Evolutionary conservation across 2,888 invertebrate species (phyloP), one percentile per base, ranked within the genome.

Genomic region (Lepas anatifera): DNA sequence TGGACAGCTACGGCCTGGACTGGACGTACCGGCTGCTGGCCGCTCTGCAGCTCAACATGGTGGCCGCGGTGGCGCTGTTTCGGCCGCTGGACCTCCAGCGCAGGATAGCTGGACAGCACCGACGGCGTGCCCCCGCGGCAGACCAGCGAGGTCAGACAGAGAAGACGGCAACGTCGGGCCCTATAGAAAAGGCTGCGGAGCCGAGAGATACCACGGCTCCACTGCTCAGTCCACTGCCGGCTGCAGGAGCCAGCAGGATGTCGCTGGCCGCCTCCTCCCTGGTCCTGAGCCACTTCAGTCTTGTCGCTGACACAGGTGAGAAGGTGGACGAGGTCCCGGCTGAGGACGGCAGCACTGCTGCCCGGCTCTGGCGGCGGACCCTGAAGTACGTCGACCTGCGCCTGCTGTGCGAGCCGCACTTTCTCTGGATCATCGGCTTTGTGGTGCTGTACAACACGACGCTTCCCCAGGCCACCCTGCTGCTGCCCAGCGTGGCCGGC

Each of bases 11-110:
- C 48, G 48, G 48, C 7, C 48, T 48, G 8, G 48, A n/a, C 48
- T 48, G 48, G 48, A 48, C 48, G 25, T 48, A 48, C 48, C 48
- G 48, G 48, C 48, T 48, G 48, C 48, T 48, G 48, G 48, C n/a
- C 48, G 48, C 48, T 0, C 25, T 25, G 3, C 48, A 48, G 48
- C 48, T 48, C 48, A 48, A 48, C 48, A 48, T 48, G 48, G 18
- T 48, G 18, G 48, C 48, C 25, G 48, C 48, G 25, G 48, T 25
- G 25, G 48, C 48, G 25, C 48, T 48, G 48, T 48, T 18, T 25
- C 48, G 48, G 25, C 48, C 48, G 1, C 48, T 48, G 6, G 48
- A n/a, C 25, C 48, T 48, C 25, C 48, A 48, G 48, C n/a, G 48
- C 25, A n/a, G 48, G 48, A n/a, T 48, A 25, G 48, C 18, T 6